Conservation (phyloP, 2,888 invertebrate species). For the Melinopterus prodromus region DNA sequence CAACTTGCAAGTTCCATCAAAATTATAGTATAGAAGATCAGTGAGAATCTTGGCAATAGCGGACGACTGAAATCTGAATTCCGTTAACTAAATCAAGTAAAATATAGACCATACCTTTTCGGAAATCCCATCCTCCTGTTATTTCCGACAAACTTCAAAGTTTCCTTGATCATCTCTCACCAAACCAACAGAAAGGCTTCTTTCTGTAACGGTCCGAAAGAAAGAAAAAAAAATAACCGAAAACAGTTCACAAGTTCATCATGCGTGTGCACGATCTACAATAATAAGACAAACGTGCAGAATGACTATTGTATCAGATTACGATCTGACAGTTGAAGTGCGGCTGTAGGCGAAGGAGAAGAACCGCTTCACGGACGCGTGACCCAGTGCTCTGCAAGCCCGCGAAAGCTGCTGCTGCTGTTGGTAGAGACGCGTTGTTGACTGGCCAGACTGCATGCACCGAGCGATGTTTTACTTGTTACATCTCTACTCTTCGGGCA, state of each 20-base stretch:
- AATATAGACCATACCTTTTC: neutral
- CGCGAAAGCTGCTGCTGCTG: neutral
- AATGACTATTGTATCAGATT: neutral
- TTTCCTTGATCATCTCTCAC: neutral
- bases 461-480: conserved; percentile 4
- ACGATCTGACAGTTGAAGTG: neutral
- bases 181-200: neutral
- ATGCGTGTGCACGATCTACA: neutral
- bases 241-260: neutral
- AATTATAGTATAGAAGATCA: too few relatives aligned
- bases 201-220: neutral
- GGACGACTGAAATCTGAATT: too few relatives aligned
- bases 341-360: neutral
- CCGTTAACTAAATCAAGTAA: too few relatives aligned
- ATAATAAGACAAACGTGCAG: neutral
- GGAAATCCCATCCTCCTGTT: neutral
- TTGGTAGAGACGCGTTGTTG: neutral
- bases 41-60: too few relatives aligned
- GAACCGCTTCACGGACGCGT: conserved; percentile 4
- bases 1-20: too few relatives aligned
- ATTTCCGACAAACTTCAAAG: neutral
- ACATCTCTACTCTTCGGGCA: neutral
- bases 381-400: neutral
- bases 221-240: too few relatives aligned
- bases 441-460: neutral